A percentile compares a stretch with the other conserved stretches of the same genome.
Evolutionary conservation across 2,113 vertebrate genomes (phyloP).

Genomic region (Hippoglossus stenolepis): DNA sequence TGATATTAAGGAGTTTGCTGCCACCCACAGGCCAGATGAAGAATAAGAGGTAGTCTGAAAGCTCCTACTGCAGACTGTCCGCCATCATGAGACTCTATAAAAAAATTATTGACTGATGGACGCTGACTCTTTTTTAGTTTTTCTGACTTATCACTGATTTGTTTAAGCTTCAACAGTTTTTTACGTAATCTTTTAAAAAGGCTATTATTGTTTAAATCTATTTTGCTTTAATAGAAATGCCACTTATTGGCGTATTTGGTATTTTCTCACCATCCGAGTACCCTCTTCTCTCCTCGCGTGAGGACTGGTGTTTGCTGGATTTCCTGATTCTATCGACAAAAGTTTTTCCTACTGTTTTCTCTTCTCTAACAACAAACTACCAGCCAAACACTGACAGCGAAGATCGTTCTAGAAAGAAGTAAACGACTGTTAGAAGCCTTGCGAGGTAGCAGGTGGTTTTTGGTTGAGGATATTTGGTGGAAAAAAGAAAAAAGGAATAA

Average conservation of each 20-base stretch:
- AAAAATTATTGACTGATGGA: no score
- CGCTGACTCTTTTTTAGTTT: not conserved
- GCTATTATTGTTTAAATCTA: not conserved
- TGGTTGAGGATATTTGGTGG: constrained; percentile 48
- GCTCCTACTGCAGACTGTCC: constrained; percentile 28
- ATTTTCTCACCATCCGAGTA: not conserved
- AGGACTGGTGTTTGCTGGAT: not conserved
- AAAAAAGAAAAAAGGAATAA: not conserved
- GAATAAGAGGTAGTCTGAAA: constrained; percentile 46
- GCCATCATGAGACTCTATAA: not conserved
- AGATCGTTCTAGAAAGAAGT: constrained; percentile 25
- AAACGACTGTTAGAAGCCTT: constrained; percentile 22
- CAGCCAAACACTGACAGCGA: constrained; percentile 25
- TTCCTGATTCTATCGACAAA: not conserved
- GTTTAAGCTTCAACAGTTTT: not conserved
- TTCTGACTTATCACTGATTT: not conserved
- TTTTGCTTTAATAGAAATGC: not conserved
- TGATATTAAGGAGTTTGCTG: constrained; percentile 40
- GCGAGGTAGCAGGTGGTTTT: constrained; percentile 74
- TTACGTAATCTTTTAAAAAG: not conserved
- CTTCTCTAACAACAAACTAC: constrained; percentile 1
- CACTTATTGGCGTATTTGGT: not conserved
- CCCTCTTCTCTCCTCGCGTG: not conserved
- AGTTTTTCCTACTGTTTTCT: not conserved
- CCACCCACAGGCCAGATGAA: constrained; percentile 23